Percentiles rank a stretch among this genome's conserved stretches.
phyloP scores from a whole-genome alignment of 2,888 invertebrate species.

The Cabera pusaria region DNA sequence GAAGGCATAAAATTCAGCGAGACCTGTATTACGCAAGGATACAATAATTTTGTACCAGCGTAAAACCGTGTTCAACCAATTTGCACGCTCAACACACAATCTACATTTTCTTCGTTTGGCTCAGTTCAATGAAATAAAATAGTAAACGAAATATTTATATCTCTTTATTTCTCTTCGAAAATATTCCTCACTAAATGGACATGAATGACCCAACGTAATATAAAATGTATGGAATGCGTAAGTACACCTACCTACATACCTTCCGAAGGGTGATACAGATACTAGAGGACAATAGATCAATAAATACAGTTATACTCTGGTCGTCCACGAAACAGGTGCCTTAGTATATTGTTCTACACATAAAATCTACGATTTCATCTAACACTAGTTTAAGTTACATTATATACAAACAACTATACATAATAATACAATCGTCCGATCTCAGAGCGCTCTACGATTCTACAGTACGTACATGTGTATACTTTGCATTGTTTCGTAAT shows the following conservation, averaged over 20 bases:
- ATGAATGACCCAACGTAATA: slow-evolving; percentile 50
- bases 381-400: slow-evolving; percentile 48
- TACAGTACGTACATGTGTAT: slow-evolving; percentile 20
- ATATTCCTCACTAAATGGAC: slow-evolving; percentile 50
- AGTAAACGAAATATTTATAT: slow-evolving; percentile 11
- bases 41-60: background rate
- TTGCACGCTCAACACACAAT: slow-evolving; percentile 5
- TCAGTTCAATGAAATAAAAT: slow-evolving; percentile 5
- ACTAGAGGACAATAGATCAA: too few relatives aligned
- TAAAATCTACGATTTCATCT: slow-evolving; percentile 55
- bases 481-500: slow-evolving; percentile 21
- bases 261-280: slow-evolving; percentile 32
- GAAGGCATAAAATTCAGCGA: too few relatives aligned
- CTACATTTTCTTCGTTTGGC: slow-evolving; percentile 1
- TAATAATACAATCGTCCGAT: slow-evolving; percentile 49
- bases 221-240: slow-evolving; percentile 59
- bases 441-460: slow-evolving; percentile 32
- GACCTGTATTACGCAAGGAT: background rate
- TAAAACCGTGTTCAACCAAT: slow-evolving; percentile 10
- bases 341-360: slow-evolving; percentile 37
- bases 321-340: slow-evolving; percentile 33
- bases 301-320: slow-evolving; percentile 37
- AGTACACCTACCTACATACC: slow-evolving; percentile 55
- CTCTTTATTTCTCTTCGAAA: slow-evolving; percentile 46
- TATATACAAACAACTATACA: slow-evolving; percentile 67